These are phyloP conservation scores for Archilochus colubris DNA, from an alignment of 2,113 vertebrate genomes.

Conservation along the genomic window DNA sequence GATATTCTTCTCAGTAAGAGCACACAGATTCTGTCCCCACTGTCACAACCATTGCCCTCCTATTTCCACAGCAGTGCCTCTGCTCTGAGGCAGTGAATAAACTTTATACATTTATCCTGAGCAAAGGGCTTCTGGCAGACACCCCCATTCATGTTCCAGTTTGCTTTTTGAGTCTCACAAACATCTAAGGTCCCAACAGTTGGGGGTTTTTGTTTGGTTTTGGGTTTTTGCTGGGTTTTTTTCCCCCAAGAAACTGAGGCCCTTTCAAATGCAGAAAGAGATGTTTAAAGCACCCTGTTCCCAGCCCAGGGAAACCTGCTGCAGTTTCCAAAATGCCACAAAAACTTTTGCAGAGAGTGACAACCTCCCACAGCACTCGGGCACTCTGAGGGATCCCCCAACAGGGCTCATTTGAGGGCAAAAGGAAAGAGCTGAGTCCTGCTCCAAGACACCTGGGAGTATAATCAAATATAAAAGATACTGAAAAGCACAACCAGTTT, in stretches of 20 bases:
- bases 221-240: neutral
- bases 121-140: neutral
- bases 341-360: no score
- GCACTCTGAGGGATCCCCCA: neutral
- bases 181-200: neutral
- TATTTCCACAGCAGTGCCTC: neutral
- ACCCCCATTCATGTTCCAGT: neutral
- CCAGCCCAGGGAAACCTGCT: rapidly evolving
- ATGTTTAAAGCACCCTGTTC: neutral
- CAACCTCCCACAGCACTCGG: neutral
- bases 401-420: neutral
- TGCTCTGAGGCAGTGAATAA: neutral
- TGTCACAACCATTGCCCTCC: neutral
- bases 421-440: neutral
- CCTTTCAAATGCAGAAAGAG: neutral
- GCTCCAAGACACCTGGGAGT: neutral
- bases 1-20: neutral
- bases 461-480: neutral
- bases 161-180: neutral
- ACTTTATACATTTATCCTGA: neutral
- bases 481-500: neutral
- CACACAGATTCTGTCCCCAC: neutral
- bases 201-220: neutral
- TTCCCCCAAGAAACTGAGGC: neutral
- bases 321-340: neutral